These are phyloP conservation scores for Lepidothrix coronata DNA, from an alignment of 2,113 vertebrate species.

Conservation along the genomic window DNA sequence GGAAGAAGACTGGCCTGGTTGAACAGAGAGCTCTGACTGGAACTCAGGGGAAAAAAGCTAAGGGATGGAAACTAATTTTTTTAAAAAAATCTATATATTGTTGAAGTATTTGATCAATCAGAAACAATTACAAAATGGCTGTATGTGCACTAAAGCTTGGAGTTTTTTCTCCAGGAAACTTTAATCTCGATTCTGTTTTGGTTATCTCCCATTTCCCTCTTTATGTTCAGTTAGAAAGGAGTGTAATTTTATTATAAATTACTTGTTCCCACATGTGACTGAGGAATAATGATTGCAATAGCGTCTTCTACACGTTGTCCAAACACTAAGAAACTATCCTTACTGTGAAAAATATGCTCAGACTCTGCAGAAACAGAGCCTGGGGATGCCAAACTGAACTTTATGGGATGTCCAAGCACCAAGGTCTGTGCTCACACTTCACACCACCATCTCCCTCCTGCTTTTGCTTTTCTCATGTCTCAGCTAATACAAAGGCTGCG, in stretches of 20 bases:
- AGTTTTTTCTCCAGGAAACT: neutral
- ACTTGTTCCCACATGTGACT: fast-evolving
- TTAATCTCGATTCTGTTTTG: neutral
- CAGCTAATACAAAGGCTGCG: neutral
- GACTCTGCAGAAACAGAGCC: neutral
- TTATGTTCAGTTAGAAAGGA: neutral
- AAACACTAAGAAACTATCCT: neutral
- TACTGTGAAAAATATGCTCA: neutral
- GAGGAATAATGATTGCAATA: neutral
- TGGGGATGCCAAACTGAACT: neutral
- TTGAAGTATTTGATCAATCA: neutral
- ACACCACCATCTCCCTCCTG: fast-evolving
- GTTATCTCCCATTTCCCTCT: neutral
- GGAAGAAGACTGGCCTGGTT: neutral
- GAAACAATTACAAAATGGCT: neutral
- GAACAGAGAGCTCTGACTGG: neutral
- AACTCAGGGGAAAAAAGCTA: neutral
- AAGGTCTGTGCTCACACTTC: neutral
- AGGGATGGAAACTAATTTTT: neutral
- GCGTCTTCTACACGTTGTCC: neutral
- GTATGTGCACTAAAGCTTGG: neutral
- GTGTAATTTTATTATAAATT: neutral
- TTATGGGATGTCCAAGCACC: neutral
- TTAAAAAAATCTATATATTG: neutral
- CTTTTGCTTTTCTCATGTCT: neutral